Evolutionary conservation across 2,888 invertebrate genomes (phyloP).

Genomic region (Epiblema foenella): DNA sequence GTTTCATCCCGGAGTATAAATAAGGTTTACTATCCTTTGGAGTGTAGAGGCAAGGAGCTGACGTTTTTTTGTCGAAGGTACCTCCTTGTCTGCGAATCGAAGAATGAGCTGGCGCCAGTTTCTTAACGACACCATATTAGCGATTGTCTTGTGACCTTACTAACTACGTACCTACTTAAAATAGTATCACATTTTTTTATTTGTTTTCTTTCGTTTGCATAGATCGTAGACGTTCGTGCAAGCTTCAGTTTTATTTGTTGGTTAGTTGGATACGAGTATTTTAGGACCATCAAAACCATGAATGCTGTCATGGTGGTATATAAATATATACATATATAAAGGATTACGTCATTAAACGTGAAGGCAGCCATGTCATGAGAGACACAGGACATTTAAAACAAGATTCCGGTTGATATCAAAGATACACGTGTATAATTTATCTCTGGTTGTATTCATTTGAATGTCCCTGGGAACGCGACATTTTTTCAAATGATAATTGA

Average conservation of each 20-base stretch:
- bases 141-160: constrained; percentile 12
- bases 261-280: too few species aligned
- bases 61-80: constrained; percentile 33
- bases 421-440: constrained; percentile 41
- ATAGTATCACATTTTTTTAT: not conserved
- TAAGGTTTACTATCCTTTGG: constrained; percentile 39
- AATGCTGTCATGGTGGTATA: not conserved
- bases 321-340: constrained; percentile 30
- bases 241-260: too few species aligned
- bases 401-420: constrained; percentile 41
- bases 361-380: constrained; percentile 35
- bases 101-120: constrained; percentile 53
- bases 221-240: too few species aligned
- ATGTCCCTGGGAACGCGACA: constrained; percentile 32
- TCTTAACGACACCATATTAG: constrained; percentile 43
- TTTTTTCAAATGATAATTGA: constrained; percentile 24
- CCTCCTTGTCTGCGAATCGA: constrained; percentile 50
- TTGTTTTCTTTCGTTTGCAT: not conserved
- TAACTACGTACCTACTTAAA: not conserved
- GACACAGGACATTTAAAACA: constrained; percentile 43
- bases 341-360: constrained; percentile 43
- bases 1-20: not conserved
- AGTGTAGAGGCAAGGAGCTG: not conserved
- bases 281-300: constrained; percentile 13
- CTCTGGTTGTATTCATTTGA: constrained; percentile 18